Evolutionary conservation across 2,797 vertebrate genomes (phyloP).

Genomic region (Ciconia nigra): DNA sequence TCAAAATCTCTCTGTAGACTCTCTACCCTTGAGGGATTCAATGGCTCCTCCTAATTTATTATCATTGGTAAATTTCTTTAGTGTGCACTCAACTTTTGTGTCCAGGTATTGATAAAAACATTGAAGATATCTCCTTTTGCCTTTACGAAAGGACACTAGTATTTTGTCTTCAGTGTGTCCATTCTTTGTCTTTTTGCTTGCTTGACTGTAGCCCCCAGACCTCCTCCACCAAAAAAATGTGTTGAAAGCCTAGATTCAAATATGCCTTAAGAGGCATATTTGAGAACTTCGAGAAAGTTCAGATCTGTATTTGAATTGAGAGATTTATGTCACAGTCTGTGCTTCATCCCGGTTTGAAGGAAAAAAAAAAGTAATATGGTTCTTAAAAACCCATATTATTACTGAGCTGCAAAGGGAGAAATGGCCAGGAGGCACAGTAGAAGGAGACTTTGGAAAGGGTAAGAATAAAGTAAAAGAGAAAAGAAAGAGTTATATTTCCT

Average conservation of each 20-base stretch:
- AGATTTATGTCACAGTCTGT: neutral
- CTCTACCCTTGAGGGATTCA: neutral
- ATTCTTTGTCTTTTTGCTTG: neutral
- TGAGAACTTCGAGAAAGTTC: neutral
- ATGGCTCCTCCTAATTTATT: neutral
- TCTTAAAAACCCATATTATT: neutral
- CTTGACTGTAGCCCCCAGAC: neutral
- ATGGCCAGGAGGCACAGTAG: neutral
- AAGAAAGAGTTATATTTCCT: neutral
- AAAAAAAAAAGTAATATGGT: neutral
- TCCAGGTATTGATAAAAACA: neutral
- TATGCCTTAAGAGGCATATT: neutral
- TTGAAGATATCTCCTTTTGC: neutral
- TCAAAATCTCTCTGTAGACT: neutral
- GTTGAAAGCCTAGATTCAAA: neutral
- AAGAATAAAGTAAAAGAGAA: neutral
- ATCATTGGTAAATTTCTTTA: neutral
- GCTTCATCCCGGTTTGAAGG: neutral
- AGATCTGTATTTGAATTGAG: neutral
- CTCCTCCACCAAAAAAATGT: neutral
- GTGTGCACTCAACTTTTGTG: neutral
- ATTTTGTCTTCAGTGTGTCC: neutral
- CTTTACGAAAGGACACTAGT: neutral
- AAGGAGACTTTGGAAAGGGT: neutral
- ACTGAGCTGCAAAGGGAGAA: neutral